Base-by-base conservation (phyloP, 2,113 vertebrate species). In the Melanocharis versteri region DNA sequence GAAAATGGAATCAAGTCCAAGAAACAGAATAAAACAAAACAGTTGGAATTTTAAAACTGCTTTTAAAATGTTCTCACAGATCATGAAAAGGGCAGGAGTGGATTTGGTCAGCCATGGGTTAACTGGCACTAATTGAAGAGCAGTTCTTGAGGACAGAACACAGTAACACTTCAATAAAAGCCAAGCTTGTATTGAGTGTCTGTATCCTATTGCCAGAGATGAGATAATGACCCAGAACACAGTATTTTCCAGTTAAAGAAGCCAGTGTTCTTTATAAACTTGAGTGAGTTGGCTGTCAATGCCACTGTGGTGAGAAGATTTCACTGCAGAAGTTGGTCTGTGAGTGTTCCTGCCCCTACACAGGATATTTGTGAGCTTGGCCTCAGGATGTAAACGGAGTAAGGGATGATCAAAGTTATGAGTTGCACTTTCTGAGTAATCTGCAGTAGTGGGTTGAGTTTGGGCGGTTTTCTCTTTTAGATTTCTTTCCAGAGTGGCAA, bases 231-330 rank as follows among this genome's bases (percentile, higher is more conserved):
- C 24, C 44, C 45, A 72, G 48, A 90, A 48, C 61, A n/a, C 0
- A 1, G 24, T 7, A 15, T 42, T 60, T 76, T 54, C 53, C 20
- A 39, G 13, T 42, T 47, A 76, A 71, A 76, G 44, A 71, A 68
- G 27, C n/a, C 40, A 5, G 68, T 76, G 27, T 33, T 31, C 40
- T 80, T 76, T 48, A 64, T 35, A 71, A 79, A 64, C 16, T 9
- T 60, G 9, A 56, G 24, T 47, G 40, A 48, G 28, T 17, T 1
- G 0, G 15, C 22, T 35, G 0, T 39, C 42, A 50, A 3, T 37
- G 51, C 14, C 17, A 5, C 9, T 6, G 39, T 31, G 22, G 50
- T 56, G 39, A 20, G 20, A 68, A 40, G 16, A 4, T 42, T 89
- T 62, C 39, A 14, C 23, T 45, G 39, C 10, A 44, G 19, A 47